A percentile compares a stretch with the other conserved stretches of the same genome.
Evolutionary conservation across 2,888 invertebrate genomes (phyloP).

Genomic region (Pterostichus niger): DNA sequence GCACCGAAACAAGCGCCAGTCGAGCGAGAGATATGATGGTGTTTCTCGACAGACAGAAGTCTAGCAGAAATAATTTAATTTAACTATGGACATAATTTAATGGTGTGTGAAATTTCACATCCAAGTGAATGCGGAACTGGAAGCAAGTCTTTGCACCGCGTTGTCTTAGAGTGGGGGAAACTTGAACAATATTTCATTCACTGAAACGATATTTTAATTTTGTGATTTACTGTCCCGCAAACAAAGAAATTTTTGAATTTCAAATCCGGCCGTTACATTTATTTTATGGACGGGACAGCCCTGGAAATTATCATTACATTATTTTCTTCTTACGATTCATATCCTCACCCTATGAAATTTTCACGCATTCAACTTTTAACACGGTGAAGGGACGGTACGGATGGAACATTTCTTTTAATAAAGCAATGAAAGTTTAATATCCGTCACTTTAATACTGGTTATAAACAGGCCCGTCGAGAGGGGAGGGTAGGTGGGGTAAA

Average conservation of each 20-base stretch:
- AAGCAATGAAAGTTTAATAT: slow-evolving; percentile 6
- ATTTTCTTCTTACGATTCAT: slow-evolving; percentile 46
- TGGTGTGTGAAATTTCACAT: slow-evolving; percentile 66
- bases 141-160: not conserved
- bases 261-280: slow-evolving; percentile 41
- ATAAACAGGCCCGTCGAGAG: too few species aligned
- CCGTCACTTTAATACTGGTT: too few species aligned
- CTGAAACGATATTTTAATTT: slow-evolving; percentile 61
- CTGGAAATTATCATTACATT: slow-evolving; percentile 40
- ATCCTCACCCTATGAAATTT: slow-evolving; percentile 18
- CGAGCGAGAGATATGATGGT: slow-evolving; percentile 62
- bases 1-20: slow-evolving; percentile 32
- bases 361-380: slow-evolving; percentile 22
- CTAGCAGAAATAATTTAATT: slow-evolving; percentile 67
- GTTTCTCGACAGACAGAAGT: slow-evolving; percentile 63
- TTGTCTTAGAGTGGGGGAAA: slow-evolving; percentile 34
- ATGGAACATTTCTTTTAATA: not conserved
- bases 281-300: slow-evolving; percentile 27
- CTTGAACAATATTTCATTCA: slow-evolving; percentile 54
- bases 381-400: not conserved
- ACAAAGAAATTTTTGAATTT: slow-evolving; percentile 55
- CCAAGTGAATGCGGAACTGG: slow-evolving; percentile 55
- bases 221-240: slow-evolving; percentile 43
- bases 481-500: too few species aligned
- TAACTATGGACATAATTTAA: slow-evolving; percentile 67